Base-by-base conservation (phyloP, 2,113 vertebrate species). In the Salvelinus fontinalis region DNA sequence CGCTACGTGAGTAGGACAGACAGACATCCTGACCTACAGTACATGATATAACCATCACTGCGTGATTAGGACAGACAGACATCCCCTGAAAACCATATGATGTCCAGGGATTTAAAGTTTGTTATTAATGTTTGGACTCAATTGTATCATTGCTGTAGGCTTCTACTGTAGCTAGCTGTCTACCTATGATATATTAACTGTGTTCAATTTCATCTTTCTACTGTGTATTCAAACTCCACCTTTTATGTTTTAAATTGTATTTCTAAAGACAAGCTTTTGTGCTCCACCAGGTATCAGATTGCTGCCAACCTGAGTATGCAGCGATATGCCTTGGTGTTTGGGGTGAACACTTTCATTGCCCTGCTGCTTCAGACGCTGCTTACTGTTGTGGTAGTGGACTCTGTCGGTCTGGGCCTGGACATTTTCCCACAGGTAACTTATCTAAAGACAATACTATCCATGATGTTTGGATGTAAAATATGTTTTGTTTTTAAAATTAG, bases 1-100 rank as follows among this genome's bases (percentile, higher is more conserved):
- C 84, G 97, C 97, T 65, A 98, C 96, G 97, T 99, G 90, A 94
- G 96, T 95, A 78, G 6, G 34, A 20, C 29, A 18, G 31, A n/a
- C n/a, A 7, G 7, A 27, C 18, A 29, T 4, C 29, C 29, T 4
- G 29, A 29, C 29, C 29, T 29, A 29, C 29, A 29, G 29, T 99
- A 99, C 91, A 97, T 97, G 97, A 89, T 99, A 98, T 99, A 91
- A 99, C 98, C 0, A 94, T 97, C 84, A 97, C 97, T 65, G 97
- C 96, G 97, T 99, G 90, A 94, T 96, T 95, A 78, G 7, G 39
- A n/a, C 29, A 20, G 29, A 27, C 29, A 7, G 11, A 29, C 20
- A 11, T 2, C 39, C 22, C 26, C 65, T 67, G 65, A 27, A 16
- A 39, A 5, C 9, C 7, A 4, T n/a, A 20, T 62, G 14, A 39